phyloP scores from a whole-genome alignment of 2,797 vertebrate genomes.

The Protonibea diacanthus region DNA sequence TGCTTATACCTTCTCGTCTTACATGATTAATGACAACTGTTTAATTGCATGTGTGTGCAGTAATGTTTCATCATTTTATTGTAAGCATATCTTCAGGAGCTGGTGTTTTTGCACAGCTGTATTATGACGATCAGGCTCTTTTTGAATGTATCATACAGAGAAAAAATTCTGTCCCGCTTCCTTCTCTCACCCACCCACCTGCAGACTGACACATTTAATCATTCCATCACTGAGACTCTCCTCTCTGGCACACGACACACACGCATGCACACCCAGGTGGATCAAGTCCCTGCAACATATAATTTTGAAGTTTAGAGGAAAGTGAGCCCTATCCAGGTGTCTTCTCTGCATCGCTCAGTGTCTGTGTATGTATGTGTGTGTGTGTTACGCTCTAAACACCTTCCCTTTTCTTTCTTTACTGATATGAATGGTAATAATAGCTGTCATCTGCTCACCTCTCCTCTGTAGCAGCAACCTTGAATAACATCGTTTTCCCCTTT shows the following conservation, averaged over 20 bases:
- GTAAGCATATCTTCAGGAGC: not conserved
- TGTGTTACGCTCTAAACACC: constrained; percentile 26
- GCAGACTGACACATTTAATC: constrained; percentile 74
- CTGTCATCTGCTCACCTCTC: constrained; percentile 37
- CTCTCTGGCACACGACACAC: constrained; percentile 12
- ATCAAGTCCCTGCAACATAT: constrained; percentile 46
- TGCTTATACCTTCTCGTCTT: not conserved
- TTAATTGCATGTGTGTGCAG: not conserved
- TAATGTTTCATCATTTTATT: not conserved
- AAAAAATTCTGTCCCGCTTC: constrained; percentile 25
- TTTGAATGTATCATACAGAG: constrained; percentile 27
- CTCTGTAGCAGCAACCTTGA: constrained; percentile 29
- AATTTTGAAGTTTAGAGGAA: constrained; percentile 65
- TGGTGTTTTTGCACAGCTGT: constrained; percentile 42
- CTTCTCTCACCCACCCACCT: constrained; percentile 43
- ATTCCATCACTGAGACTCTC: constrained; percentile 49
- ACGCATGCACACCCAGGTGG: constrained; percentile 16
- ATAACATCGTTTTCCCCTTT: constrained; percentile 25
- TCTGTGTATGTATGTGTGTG: constrained; percentile 4
- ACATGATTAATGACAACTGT: not conserved
- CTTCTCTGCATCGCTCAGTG: not conserved
- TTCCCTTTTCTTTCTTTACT: constrained; percentile 6
- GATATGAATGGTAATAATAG: constrained; percentile 57
- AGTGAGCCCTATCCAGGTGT: constrained; percentile 60
- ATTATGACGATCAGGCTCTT: constrained; percentile 24